phyloP scores from a whole-genome alignment of 1,140 invertebrate genomes.

The Meloidogyne floridensis region DNA sequence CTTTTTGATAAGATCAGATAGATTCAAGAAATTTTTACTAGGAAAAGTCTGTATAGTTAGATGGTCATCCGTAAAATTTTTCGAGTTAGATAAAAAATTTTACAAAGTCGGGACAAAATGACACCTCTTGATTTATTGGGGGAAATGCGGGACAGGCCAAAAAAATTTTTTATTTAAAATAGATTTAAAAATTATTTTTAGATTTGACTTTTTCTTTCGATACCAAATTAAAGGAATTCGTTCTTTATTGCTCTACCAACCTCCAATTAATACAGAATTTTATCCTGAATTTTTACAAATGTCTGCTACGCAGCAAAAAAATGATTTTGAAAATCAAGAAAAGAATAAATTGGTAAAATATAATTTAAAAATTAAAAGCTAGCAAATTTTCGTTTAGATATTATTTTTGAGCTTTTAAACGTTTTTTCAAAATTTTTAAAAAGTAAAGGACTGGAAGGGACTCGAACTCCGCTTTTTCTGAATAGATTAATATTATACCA shows the following conservation, averaged over 20 bases:
- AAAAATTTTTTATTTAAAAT: not conserved
- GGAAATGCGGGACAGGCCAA: not conserved
- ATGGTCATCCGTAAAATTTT: too few species aligned
- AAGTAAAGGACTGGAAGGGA: not conserved
- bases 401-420: too few species aligned
- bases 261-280: slow-evolving; percentile 83
- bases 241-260: slow-evolving; percentile 90
- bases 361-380: not conserved
- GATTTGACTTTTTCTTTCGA: slow-evolving; percentile 48
- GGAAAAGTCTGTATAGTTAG: too few species aligned
- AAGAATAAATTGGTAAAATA: not conserved
- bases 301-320: slow-evolving; percentile 4
- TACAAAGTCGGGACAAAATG: too few species aligned
- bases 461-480: not conserved
- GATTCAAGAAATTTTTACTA: too few species aligned
- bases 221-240: slow-evolving; percentile 43
- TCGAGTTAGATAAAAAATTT: too few species aligned
- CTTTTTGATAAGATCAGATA: too few species aligned
- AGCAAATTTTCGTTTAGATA: too few species aligned
- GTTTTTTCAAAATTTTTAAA: not conserved
- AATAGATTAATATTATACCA: too few species aligned
- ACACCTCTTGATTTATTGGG: not conserved
- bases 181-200: slow-evolving; percentile 29
- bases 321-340: not conserved
- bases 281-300: slow-evolving; percentile 81